Conservation (phyloP, 1,140 invertebrate species). For the Thalassaphorura encarpata region DNA sequence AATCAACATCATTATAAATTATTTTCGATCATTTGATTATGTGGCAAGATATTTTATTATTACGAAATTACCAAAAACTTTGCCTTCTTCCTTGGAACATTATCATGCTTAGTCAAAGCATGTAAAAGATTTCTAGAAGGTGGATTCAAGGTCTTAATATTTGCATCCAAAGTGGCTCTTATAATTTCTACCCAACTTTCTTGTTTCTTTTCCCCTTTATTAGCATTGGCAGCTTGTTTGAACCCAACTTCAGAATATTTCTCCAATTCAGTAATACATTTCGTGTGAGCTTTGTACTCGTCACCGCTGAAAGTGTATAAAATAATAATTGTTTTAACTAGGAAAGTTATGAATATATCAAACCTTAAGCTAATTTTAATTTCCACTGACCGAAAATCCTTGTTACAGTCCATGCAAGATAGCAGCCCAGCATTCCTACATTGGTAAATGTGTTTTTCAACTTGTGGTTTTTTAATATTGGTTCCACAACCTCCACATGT, state of each 20-base stretch:
- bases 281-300: constrained; percentile 71
- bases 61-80: constrained; percentile 71
- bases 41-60: neutral
- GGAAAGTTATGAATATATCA: neutral
- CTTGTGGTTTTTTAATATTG: constrained; percentile 77
- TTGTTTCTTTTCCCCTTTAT: constrained; percentile 86
- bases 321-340: neutral
- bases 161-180: constrained; percentile 55
- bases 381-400: constrained; percentile 61
- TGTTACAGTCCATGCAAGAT: constrained; percentile 79
- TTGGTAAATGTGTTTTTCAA: constrained; percentile 71
- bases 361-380: neutral
- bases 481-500: constrained; percentile 83
- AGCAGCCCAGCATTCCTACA: constrained; percentile 50
- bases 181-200: constrained; percentile 76
- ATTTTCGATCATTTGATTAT: no score
- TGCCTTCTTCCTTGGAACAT: constrained; percentile 81
- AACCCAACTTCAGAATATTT: constrained; percentile 79
- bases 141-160: constrained; percentile 43
- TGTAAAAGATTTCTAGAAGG: constrained; percentile 55
- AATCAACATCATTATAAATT: neutral
- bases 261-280: constrained; percentile 83
- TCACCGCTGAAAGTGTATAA: constrained; percentile 49
- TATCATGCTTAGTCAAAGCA: constrained; percentile 60
- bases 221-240: constrained; percentile 55